Base-by-base conservation (phyloP, 1,140 invertebrate species). In the Tribolium castaneum region DNA sequence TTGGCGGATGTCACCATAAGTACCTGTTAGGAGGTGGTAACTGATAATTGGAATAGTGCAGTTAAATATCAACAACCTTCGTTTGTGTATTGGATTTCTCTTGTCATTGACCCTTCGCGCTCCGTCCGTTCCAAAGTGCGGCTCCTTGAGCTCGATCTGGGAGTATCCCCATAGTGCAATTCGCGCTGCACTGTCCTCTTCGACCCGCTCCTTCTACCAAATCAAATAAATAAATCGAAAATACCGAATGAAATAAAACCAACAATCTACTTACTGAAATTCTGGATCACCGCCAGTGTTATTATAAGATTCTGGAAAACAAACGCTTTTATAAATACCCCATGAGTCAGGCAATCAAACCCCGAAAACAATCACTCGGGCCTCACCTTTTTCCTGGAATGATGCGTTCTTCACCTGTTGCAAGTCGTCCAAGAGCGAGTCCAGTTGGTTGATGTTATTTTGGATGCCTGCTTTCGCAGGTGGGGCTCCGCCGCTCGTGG, bases 391-490 rank as follows among this genome's bases (percentile, higher is more conserved):
- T 75, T 84, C 80, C 14, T 71, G 66, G 49, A 79, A 81, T 2
- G 82, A 79, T 6, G 82, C 79, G 13, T 82, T 81, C 35, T 86
- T 86, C 1, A 83, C 89, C 83, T 89, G 88, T 81, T 90, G 88
- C 71, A 90, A 80, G 81, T 90, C 89, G 80, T 89, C 88, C 19
- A 90, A 81, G 54, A 90, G 77, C 10, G 87, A 88, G 83, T 90
- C 89, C 76, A 90, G 83, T 80, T 90, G 87, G 85, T 89, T 89
- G 72, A 89, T 88, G 77, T 88, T 90, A 79, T 88, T 87, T 80
- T 89, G 87, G 75, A 85, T 84, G 34, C 84, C 78, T 4, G 76
- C 75, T 13, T 82, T 85, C 75, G 84, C 84, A 16, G 83, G 81
- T 71, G 80, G 80, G 45, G 80, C 83, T n/a, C 77, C 80, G 19